A percentile compares a stretch with the other conserved stretches of the same genome.
phyloP scores from a whole-genome alignment of 2,113 vertebrate species.

The Falcunculus frontatus region DNA sequence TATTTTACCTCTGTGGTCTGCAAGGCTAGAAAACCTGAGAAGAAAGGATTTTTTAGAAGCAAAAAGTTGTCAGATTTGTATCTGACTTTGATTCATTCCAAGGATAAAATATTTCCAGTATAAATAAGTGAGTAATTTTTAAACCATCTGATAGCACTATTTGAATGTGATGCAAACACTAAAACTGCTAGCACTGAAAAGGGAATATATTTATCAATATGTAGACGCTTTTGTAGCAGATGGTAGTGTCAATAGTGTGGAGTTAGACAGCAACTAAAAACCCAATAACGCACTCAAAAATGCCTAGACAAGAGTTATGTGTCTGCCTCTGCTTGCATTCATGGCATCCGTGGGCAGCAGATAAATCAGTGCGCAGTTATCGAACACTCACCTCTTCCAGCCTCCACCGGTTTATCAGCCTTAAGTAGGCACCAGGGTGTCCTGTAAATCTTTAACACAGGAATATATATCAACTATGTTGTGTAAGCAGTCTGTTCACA shows the following conservation, averaged over 20 bases:
- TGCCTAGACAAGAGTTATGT: background rate
- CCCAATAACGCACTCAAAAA: background rate
- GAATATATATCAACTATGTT: conserved; percentile 26
- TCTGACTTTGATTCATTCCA: background rate
- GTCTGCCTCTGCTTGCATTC: background rate
- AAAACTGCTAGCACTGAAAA: background rate
- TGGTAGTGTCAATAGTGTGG: background rate
- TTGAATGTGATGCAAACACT: background rate
- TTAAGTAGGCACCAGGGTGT: conserved; percentile 90
- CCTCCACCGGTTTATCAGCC: conserved; percentile 92
- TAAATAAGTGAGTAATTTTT: background rate
- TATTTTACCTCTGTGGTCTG: background rate
- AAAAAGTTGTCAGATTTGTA: background rate
- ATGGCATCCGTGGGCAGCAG: background rate
- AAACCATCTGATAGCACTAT: background rate
- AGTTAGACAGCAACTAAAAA: background rate
- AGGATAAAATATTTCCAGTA: background rate
- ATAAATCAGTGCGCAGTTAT: background rate
- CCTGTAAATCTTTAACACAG: conserved; percentile 86
- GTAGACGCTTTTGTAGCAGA: background rate
- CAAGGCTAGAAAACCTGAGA: background rate
- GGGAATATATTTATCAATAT: background rate
- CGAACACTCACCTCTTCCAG: conserved; percentile 85
- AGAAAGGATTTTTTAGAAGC: background rate
- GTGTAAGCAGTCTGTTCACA: background rate